Percentiles rank a stretch among this genome's conserved stretches.
Conservation (phyloP, 2,797 vertebrate species). For the Yasuhikotakia modesta region DNA sequence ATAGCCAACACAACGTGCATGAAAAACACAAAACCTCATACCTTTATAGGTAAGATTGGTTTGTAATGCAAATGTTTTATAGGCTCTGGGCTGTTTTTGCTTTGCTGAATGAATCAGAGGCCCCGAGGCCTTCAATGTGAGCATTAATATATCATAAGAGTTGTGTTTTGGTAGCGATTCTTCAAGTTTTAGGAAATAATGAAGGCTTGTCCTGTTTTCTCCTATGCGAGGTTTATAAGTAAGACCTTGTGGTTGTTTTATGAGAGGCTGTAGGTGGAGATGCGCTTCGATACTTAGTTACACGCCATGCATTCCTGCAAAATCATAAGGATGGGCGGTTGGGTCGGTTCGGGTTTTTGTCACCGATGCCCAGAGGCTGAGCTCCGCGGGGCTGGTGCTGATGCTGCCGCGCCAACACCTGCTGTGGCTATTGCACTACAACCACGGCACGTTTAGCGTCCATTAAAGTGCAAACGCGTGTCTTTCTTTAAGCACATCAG, state of each 20-base stretch:
- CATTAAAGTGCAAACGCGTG: background rate
- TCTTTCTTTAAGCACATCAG: background rate
- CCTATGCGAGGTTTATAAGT: background rate
- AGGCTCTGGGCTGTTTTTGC: background rate
- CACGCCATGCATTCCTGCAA: background rate
- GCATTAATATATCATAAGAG: background rate
- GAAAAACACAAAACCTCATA: no score
- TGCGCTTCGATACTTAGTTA: background rate
- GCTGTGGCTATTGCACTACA: background rate
- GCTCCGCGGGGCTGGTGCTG: slow-evolving; percentile 70
- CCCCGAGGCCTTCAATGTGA: background rate
- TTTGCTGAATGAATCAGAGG: background rate
- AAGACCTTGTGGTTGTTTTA: background rate
- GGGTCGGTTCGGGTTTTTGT: background rate
- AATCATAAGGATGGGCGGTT: background rate
- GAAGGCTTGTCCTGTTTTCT: background rate
- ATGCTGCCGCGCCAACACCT: slow-evolving; percentile 60
- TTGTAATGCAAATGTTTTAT: background rate
- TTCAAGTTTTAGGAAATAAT: background rate
- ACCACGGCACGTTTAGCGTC: background rate
- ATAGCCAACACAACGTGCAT: background rate
- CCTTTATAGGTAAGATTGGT: background rate
- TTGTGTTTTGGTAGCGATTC: background rate
- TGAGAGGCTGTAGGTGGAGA: background rate
- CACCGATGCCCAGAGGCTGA: slow-evolving; percentile 29